Base-by-base conservation (phyloP, 2,797 vertebrate species). In the Enteromius fasciolatus region DNA sequence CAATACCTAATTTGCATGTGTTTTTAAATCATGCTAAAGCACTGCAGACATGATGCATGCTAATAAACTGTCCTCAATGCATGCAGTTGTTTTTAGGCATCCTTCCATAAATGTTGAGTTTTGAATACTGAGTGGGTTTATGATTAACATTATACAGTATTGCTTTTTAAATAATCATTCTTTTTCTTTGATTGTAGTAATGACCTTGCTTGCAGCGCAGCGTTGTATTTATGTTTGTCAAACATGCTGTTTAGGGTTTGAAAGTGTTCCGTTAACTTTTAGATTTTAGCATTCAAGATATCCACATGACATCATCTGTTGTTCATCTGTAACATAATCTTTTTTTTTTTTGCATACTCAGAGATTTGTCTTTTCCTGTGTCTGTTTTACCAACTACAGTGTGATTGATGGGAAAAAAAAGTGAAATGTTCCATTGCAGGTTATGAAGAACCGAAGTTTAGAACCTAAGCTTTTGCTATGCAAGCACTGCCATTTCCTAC, bases 81-180 rank as follows among this genome's bases (percentile, higher is more conserved):
- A 64, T 28, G 41, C 25, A 63, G 17, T 39, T 33, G 6, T 52
- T 78, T 20, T 50, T 64, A 31, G 52, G 52, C 52, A 36, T 10
- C 78, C 31, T 10, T 20, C 54, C 18, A 23, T 39, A 48, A 14
- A 46, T 33, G 18, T 63, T n/a, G 23, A 39, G 39, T 79, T 79
- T 79, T 69, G 33, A 69, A 31, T 69, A 17, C 36, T 9, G 17
- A 76, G n/a, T 31, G 7, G 41, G 48, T 77, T 64, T 12, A 48
- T 66, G 7, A 50, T 64, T 44, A 48, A 68, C 11, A 6, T 44
- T 8, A 3, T 70, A 17, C 41, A 28, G 25, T 28, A 11, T 70
- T 48, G 4, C 23, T 3, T 72, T 72, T 72, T 18, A 50, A 18
- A 3, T 31, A 18, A 3, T 31, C 28, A 31, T 31, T 41, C 1